phyloP scores from a whole-genome alignment of 2,113 vertebrate species.

The Phaethornis superciliosus region DNA sequence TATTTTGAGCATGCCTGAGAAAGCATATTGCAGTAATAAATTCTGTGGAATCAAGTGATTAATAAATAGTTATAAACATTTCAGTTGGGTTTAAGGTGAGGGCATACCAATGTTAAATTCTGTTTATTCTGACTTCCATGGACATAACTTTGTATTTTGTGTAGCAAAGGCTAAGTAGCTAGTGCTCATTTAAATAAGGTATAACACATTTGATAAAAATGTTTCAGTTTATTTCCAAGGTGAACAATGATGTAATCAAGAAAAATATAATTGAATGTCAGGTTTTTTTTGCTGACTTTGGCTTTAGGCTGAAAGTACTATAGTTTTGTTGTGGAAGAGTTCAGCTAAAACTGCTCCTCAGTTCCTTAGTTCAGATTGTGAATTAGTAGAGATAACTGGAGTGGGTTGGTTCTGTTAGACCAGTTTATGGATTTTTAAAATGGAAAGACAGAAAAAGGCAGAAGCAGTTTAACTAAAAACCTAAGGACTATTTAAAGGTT shows the following conservation, averaged over 20 bases:
- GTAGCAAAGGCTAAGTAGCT: background rate
- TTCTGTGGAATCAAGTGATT: background rate
- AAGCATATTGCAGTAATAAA: background rate
- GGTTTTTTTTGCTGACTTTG: background rate
- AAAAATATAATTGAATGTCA: background rate
- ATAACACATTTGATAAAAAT: background rate
- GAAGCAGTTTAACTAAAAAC: background rate
- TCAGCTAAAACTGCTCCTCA: background rate
- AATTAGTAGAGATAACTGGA: background rate
- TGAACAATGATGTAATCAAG: background rate
- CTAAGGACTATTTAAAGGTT: background rate
- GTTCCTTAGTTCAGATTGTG: background rate
- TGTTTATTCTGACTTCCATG: background rate
- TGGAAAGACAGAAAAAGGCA: background rate
- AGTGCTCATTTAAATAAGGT: background rate
- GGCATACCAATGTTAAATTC: background rate
- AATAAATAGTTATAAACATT: background rate
- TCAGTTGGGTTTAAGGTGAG: background rate
- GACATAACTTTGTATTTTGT: background rate
- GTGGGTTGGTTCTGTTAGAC: background rate
- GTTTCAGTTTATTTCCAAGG: background rate
- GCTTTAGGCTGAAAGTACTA: background rate
- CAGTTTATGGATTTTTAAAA: background rate
- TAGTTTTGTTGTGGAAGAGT: background rate
- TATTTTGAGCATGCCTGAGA: background rate